phyloP scores from a whole-genome alignment of 2,888 invertebrate species.

The Cremastinae sp. region DNA sequence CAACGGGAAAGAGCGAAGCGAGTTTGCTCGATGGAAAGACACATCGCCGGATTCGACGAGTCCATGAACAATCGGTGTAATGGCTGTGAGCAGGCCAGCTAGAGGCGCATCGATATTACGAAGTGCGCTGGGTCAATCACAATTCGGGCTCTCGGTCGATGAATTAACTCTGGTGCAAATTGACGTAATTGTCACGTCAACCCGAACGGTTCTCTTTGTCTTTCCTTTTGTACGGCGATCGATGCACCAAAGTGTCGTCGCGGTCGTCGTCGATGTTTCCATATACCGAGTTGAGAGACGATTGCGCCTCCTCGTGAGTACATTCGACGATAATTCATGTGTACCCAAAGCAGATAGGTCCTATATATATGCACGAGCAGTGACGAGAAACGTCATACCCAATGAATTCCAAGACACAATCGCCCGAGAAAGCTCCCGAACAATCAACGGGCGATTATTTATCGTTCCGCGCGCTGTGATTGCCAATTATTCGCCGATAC shows the following conservation, averaged over 20 bases:
- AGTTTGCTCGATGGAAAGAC: conserved; percentile 13
- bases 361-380: conserved; percentile 32
- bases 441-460: conserved; percentile 73
- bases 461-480: conserved; percentile 67
- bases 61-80: conserved; percentile 42
- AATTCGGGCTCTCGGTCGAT: conserved; percentile 55
- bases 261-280: neutral
- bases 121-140: conserved; percentile 41
- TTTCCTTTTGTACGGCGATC: conserved; percentile 25
- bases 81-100: too few relatives aligned
- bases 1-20: conserved; percentile 11
- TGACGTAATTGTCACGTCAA: conserved; percentile 58
- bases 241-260: conserved; percentile 44
- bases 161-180: conserved; percentile 56
- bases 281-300: neutral
- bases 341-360: conserved; percentile 12
- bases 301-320: neutral
- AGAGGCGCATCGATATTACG: conserved; percentile 18
- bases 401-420: conserved; percentile 41
- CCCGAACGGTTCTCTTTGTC: conserved; percentile 24
- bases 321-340: neutral
- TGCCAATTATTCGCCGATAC: conserved; percentile 71
- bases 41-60: conserved; percentile 5
- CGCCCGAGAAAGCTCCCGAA: conserved; percentile 42
- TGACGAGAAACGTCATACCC: conserved; percentile 33